Evolutionary conservation across 53 echinoderm and acorn worm genomes (phyloP), one percentile per base, ranked within the genome.

Genomic region (Apostichopus leukothele): DNA sequence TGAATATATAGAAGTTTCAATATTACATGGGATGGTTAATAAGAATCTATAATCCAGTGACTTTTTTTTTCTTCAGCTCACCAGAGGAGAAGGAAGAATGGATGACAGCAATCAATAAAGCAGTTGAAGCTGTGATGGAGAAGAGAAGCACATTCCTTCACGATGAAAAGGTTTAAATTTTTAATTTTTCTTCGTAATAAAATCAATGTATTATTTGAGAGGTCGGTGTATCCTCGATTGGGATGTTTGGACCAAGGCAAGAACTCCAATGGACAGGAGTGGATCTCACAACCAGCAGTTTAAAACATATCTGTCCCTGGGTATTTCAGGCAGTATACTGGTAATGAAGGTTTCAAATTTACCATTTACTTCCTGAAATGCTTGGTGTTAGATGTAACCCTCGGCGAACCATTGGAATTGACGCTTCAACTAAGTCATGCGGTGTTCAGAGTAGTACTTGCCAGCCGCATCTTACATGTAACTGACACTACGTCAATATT

Each of bases 271-370:
- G 39, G 75, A 19, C 21, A 7, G 22, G 75, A 39, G 10, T 75
- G 75, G 20, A 9, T 39, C 2, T 39, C 39, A 39, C 39, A 39
- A 39, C 39, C 39, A 39, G 39, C 39, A 39, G 39, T 39, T 39
- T 39, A 3, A 13, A 75, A 10, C 39, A 9, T 75, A 51, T 39
- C 50, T 71, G 9, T 76, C 50, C 52, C 77, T 50, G 77, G 54
- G 88, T 94, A 96, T 96, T 96, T 96, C 96, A 96, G 96, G 96
- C 96, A 94, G 96, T 96, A 96, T 96, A 96, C 96, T 96, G 96
- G 96, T 96, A 96, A 96, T 86, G 87, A 92, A 74, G 5, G 53
- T 86, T 84, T 86, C 50, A 68, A 77, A 61, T 90, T 96, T 96
- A 96, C 93, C 96, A 75, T 92, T 83, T 93, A 88, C 91, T 85